These are phyloP conservation scores for Hippotragus niger DNA, from an alignment of 2,113 vertebrate genomes.

Conservation along the genomic window DNA sequence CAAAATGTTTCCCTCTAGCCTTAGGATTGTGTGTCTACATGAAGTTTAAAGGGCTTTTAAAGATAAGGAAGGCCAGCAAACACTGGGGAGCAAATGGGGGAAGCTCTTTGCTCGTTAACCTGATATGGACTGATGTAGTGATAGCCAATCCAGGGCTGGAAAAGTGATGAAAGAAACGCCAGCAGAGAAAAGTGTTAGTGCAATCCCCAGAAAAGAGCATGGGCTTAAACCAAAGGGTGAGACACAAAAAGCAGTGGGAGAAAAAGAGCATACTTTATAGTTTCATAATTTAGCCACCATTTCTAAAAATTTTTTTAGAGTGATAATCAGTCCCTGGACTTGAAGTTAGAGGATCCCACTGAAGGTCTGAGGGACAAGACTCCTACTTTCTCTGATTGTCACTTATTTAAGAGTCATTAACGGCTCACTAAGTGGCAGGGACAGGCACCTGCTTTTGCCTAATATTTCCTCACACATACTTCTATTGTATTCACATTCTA, in stretches of 20 bases:
- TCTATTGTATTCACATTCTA: background rate
- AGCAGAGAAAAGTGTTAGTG: background rate
- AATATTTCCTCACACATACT: background rate
- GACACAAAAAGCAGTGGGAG: background rate
- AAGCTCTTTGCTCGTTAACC: slow-evolving; percentile 29
- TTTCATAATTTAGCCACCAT: background rate
- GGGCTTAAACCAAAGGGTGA: background rate
- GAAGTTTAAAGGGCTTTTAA: slow-evolving; percentile 68
- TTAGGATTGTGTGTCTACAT: slow-evolving; percentile 63
- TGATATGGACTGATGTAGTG: slow-evolving; percentile 62
- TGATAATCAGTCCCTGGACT: background rate
- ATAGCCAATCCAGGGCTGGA: slow-evolving; percentile 52
- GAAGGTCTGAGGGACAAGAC: background rate
- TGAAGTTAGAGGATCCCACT: background rate
- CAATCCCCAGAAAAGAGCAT: background rate
- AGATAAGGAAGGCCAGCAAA: slow-evolving; percentile 58
- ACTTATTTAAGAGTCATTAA: background rate
- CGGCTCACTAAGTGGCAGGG: rapidly evolving
- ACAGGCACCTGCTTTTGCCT: background rate
- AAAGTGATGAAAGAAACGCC: slow-evolving; percentile 52
- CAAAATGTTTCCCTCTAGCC: slow-evolving; percentile 63
- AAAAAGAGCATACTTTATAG: background rate
- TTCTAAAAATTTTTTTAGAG: background rate
- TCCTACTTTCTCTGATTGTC: background rate
- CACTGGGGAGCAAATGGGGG: slow-evolving; percentile 42